Base-by-base conservation (phyloP, 2,888 invertebrate species). In the Troides aeacus region DNA sequence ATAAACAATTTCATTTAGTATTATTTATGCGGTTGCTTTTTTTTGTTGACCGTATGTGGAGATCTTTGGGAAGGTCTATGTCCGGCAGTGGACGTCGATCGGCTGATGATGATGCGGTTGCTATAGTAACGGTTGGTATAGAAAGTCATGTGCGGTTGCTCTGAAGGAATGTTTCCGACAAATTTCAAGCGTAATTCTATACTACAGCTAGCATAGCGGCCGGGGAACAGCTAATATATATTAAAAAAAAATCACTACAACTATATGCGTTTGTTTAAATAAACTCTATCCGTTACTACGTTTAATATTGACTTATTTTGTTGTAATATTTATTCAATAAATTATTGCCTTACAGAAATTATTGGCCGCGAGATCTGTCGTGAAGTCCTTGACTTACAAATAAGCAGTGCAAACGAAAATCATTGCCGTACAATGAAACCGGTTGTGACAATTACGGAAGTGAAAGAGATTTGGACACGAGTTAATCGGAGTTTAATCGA, bases 321-420 rank as follows among this genome's bases (percentile, higher is more conserved):
- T 64, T 46, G 50, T 68, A 53, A 69, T 69, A 69, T 69, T 69
- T 61, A 56, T 1, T 6, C 60, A 21, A n/a, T 17, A 42, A 23
- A 68, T 68, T 56, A 69, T 64, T 64, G 60, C 39, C 60, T 15
- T 17, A 69, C 64, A 24, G 60, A 62, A 61, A 69, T 63, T 24
- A 58, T 46, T n/a, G 23, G 15, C 4, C 23, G 36, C 36, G 24
- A 59, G 7, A 53, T 53, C 8, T 24, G 42, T n/a, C 61, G 56
- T 61, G 61, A 39, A 30, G 64, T 18, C 64, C 69, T 69, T 69
- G 64, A 69, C 69, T 69, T 61, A 69, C 56, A 64, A 64, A 64
- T 64, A 46, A 21, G 50, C 5, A 50, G 58, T 63, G 36, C 58
- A 42, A 68, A 62, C 53, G 23, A 23, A 36, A 57, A 57, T 21